These are phyloP conservation scores for Alectoris magna DNA, from an alignment of 2,797 vertebrate genomes.

Conservation along the genomic window DNA sequence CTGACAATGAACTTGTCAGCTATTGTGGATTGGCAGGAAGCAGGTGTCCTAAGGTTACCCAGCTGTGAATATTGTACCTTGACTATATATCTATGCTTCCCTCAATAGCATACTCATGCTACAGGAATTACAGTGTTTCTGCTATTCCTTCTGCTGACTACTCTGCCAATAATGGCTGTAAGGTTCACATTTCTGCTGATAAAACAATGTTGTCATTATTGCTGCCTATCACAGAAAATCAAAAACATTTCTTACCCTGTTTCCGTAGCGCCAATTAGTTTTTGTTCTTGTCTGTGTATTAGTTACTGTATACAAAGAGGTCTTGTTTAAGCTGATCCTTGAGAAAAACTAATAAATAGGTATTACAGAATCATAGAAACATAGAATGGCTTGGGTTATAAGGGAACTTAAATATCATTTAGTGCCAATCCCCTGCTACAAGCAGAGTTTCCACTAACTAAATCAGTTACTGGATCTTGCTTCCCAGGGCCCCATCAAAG, in stretches of 20 bases:
- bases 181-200: neutral
- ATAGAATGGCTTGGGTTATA: too few species aligned
- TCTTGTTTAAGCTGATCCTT: neutral
- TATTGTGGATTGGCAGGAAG: neutral
- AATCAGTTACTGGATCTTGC: neutral
- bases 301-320: neutral
- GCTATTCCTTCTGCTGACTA: neutral
- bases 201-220: neutral
- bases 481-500: neutral
- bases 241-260: neutral
- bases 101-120: neutral
- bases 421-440: too few species aligned
- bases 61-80: neutral
- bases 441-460: too few species aligned
- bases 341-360: neutral
- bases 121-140: neutral
- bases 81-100: neutral
- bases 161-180: neutral
- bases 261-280: neutral
- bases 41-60: too few species aligned
- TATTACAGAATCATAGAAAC: too few species aligned
- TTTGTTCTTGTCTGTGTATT: neutral
- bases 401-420: too few species aligned
- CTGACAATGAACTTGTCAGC: neutral
- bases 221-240: neutral